Conservation (phyloP, 2,888 invertebrate species). For the Deilephila elpenor region DNA sequence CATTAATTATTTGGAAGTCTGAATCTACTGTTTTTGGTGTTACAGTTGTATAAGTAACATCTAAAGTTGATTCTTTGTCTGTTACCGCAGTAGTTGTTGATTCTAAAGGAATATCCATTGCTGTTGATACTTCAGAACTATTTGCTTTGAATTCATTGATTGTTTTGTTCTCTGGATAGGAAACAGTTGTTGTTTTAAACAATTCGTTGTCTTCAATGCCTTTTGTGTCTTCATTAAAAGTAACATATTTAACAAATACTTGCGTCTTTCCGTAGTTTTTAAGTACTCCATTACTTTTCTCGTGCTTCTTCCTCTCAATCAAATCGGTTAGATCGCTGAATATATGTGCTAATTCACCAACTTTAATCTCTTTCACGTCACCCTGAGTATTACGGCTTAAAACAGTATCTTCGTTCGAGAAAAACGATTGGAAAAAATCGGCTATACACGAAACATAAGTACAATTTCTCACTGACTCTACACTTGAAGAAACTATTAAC, state of each 20-base stretch:
- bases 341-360: constrained; percentile 11
- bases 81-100: no score
- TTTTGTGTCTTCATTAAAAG: not conserved
- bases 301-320: not conserved
- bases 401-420: not conserved
- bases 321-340: constrained; percentile 4
- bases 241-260: constrained; percentile 15
- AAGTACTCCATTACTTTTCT: not conserved
- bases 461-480: constrained; percentile 2
- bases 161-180: not conserved
- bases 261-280: constrained; percentile 10
- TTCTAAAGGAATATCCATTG: not conserved
- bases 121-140: not conserved
- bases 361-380: constrained; percentile 10
- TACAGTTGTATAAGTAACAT: not conserved
- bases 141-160: not conserved
- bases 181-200: not conserved
- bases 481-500: constrained; percentile 16
- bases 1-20: not conserved
- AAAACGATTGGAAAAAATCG: constrained; percentile 17
- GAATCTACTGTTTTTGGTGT: not conserved
- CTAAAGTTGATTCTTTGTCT: no score
- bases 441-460: constrained; percentile 16
- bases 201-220: not conserved
- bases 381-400: not conserved